These are phyloP conservation scores for Standfussiana lucernea DNA, from an alignment of 2,888 invertebrate genomes.

Conservation along the genomic window DNA sequence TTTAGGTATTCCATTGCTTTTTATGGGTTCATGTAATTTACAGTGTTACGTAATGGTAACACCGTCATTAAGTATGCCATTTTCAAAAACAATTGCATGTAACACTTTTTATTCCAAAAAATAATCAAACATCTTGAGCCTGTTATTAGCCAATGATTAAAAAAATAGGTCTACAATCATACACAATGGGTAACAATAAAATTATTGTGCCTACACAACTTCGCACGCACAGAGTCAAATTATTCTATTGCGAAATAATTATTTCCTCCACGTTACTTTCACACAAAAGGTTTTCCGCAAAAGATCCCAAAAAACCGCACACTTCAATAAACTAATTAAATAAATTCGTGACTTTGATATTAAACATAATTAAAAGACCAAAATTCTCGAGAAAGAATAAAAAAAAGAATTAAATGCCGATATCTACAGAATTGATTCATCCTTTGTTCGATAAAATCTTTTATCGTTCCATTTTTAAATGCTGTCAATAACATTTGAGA, in stretches of 20 bases:
- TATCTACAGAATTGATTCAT: conserved; percentile 74
- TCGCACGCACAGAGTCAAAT: conserved; percentile 47
- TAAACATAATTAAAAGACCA: conserved; percentile 61
- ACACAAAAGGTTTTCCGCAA: conserved; percentile 40
- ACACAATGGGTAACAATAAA: conserved; percentile 44
- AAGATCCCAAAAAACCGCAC: conserved; percentile 3
- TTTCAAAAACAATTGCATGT: neutral
- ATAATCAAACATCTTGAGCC: neutral
- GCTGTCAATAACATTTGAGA: conserved; percentile 55
- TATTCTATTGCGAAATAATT: conserved; percentile 54
- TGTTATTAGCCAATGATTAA: conserved; percentile 28
- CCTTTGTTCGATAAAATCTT: conserved; percentile 78
- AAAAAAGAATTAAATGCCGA: conserved; percentile 60
- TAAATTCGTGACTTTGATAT: conserved; percentile 67
- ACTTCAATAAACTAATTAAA: conserved; percentile 51
- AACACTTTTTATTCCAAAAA: neutral
- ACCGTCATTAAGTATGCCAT: neutral
- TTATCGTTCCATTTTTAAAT: conserved; percentile 65
- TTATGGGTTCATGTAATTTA: neutral
- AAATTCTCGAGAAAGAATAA: conserved; percentile 33
- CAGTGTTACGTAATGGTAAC: neutral
- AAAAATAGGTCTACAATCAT: conserved; percentile 35
- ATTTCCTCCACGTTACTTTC: conserved; percentile 35
- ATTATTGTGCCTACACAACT: conserved; percentile 30
- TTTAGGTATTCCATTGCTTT: conserved; percentile 9